phyloP scores from a whole-genome alignment of 2,113 vertebrate species.

The Thinocorus orbignyianus region DNA sequence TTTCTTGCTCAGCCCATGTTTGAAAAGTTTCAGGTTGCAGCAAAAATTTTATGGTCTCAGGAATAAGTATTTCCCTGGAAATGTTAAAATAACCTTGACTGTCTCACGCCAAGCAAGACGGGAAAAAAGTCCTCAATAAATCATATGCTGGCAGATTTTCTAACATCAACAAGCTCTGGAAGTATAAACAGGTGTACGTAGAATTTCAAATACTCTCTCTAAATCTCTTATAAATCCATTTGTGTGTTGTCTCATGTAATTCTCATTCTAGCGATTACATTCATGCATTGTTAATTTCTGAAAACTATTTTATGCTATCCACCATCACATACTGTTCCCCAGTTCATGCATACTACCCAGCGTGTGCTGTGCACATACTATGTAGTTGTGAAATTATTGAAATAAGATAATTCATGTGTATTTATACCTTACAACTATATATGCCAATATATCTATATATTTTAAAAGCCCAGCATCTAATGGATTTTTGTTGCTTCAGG shows the following conservation, averaged over 20 bases:
- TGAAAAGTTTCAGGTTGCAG: conserved; percentile 18
- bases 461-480: conserved; percentile 70
- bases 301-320: conserved; percentile 27
- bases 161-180: not conserved
- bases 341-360: not conserved
- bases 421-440: conserved; percentile 48
- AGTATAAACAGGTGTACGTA: not conserved
- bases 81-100: conserved; percentile 23
- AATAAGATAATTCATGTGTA: conserved; percentile 4
- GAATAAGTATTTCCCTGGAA: conserved; percentile 51
- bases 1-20: not conserved
- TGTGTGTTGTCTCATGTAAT: conserved; percentile 17
- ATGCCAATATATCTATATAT: conserved; percentile 58
- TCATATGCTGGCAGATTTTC: conserved; percentile 21
- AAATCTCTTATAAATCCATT: not conserved
- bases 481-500: conserved; percentile 78
- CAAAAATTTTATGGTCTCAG: conserved; percentile 21
- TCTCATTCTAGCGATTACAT: conserved; percentile 3
- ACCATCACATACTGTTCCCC: not conserved
- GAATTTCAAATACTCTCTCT: not conserved
- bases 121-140: conserved; percentile 11
- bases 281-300: conserved; percentile 12
- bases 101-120: conserved; percentile 3
- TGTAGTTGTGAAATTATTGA: not conserved
- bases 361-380: not conserved